Evolutionary conservation across 2,888 invertebrate genomes (phyloP).

Genomic region (Psylliodes chrysocephalus): DNA sequence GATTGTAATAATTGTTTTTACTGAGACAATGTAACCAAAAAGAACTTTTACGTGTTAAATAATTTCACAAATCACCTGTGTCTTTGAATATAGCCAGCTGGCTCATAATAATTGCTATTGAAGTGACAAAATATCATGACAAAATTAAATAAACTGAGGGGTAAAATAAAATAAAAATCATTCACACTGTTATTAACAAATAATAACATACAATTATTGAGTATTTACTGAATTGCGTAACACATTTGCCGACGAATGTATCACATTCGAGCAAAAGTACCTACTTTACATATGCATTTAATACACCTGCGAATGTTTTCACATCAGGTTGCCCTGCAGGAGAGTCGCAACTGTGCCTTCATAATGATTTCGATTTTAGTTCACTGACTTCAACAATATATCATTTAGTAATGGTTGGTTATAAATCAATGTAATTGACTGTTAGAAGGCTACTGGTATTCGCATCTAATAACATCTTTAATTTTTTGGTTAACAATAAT

Average conservation of each 20-base stretch:
- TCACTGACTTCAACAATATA: constrained; percentile 15
- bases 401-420: constrained; percentile 15
- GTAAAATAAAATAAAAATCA: neutral
- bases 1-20: too few relatives aligned
- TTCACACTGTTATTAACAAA: neutral
- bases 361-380: constrained; percentile 18
- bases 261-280: constrained; percentile 6
- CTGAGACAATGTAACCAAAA: too few relatives aligned
- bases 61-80: too few relatives aligned
- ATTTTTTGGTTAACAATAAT: too few relatives aligned
- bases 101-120: too few relatives aligned
- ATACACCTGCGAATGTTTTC: constrained; percentile 20
- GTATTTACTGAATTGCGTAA: constrained; percentile 12
- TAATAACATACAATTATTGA: constrained; percentile 7
- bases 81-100: too few relatives aligned
- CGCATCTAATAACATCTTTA: neutral
- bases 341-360: constrained; percentile 16
- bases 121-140: neutral
- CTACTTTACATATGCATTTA: constrained; percentile 7
- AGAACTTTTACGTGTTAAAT: too few relatives aligned
- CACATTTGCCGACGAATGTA: constrained; percentile 9
- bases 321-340: constrained; percentile 13
- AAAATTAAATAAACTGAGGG: neutral
- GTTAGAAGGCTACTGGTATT: constrained; percentile 16
- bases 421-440: constrained; percentile 10